A percentile compares a stretch with the other conserved stretches of the same genome.
Conservation (phyloP, 1,140 invertebrate genomes). For the Atta colombica region DNA sequence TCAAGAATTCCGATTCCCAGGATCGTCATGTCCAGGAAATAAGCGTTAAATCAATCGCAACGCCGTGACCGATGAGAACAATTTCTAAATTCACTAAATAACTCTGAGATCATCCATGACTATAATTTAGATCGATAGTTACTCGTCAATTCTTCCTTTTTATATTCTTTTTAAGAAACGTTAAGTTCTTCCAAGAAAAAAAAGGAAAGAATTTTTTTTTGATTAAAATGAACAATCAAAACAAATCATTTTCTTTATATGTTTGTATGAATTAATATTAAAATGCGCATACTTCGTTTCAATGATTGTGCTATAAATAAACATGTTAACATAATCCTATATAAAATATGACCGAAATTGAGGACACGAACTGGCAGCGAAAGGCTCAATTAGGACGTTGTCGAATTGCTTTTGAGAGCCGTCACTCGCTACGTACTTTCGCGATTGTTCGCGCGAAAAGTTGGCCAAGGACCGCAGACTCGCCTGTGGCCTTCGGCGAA, state of each 20-base stretch:
- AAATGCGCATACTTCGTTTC: neutral
- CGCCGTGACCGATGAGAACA: slow-evolving; percentile 38
- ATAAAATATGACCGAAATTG: neutral
- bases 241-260: neutral
- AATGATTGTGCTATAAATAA: neutral
- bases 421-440: slow-evolving; percentile 34
- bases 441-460: slow-evolving; percentile 39
- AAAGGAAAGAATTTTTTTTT: neutral
- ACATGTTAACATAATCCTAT: neutral
- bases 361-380: neutral
- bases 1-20: slow-evolving; percentile 65
- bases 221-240: neutral
- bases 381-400: slow-evolving; percentile 19
- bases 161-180: neutral
- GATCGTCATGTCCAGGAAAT: slow-evolving; percentile 68
- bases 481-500: slow-evolving; percentile 1
- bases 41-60: slow-evolving; percentile 47
- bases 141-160: neutral
- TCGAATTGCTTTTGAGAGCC: slow-evolving; percentile 14
- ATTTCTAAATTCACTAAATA: slow-evolving; percentile 5
- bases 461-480: slow-evolving; percentile 47
- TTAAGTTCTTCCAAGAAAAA: neutral
- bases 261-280: too few species aligned
- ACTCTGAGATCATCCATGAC: neutral
- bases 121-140: slow-evolving; percentile 25